Evolutionary conservation across 2,797 vertebrate species (phyloP), one percentile per base, ranked within the genome.

Genomic region (Falco cherrug): DNA sequence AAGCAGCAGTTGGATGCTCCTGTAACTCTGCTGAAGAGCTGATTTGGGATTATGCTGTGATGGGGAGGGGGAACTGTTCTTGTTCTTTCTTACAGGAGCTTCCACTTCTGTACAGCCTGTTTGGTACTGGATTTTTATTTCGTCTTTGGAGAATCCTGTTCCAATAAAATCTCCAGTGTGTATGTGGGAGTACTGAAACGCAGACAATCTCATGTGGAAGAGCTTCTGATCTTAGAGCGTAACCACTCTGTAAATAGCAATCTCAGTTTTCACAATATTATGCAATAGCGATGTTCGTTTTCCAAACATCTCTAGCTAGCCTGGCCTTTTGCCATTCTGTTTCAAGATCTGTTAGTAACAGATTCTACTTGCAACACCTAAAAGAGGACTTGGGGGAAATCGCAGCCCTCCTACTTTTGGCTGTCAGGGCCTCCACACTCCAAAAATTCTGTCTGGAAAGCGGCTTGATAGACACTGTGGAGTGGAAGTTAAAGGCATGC

Each of bases 361-460:
- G 93, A 92, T 92, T 93, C 87, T 85, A 57, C 94, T 96, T 95
- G 74, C 84, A 94, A 67, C 86, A 93, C 77, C 94, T 95, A 93
- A 90, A 95, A 92, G 68, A 93, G 91, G 83, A 69, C 68, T 88
- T 13, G 2, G 47, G 85, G 92, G 89, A 93, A 96, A 89, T 85
- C 60, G 3, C 61, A 91, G 89, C 78, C 93, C 79, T 97, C 94
- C 90, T 93, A 87, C 93, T 88, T 90, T 47, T 73, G 89, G 60
- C 94, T 95, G 83, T 83, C 90, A 70, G 73, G 77, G 95, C 93
- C 61, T 84, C 67, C 61, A 9, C 22, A 4, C 43, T 87, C 39
- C 59, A 78, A 85, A 92, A 82, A 68, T 69, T 43, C 69, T 57
- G 56, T 93, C 90, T 93, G 90, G 67, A 64, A 80, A 63, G 47